Evolutionary conservation across 1,140 invertebrate species (phyloP), one percentile per base, ranked within the genome.

Genomic region (Vanessa atalanta): DNA sequence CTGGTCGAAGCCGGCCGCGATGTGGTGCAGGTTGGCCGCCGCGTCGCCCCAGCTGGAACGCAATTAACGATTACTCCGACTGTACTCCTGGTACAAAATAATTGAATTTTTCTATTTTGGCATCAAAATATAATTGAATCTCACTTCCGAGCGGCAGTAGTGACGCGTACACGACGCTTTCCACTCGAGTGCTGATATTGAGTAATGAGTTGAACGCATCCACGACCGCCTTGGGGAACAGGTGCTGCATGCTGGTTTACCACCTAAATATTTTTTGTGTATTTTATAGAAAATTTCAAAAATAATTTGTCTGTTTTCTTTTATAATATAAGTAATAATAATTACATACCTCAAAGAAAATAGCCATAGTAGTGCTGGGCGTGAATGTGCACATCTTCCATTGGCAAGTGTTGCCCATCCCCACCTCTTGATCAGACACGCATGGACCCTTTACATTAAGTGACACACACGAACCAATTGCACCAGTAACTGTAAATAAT

Each of bases 131-230:
- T n/a, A n/a, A n/a, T 12, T 2, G 48, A 14, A 15, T 15, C 94
- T 94, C 93, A 99, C 96, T 99, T 99, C 92, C 99, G 95, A 47
- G 98, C 97, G 16, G 99, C 94, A 2, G 99, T 99, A 26, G 99
- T 99, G 14, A 99, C 99, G 60, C 99, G 93, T 71, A 99, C 97
- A 78, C 98, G 95, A 67, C 97, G 95, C 87, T 99, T 97, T 4
- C 99, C 99, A 93, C 96, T 98, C n/a, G 98, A 96, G 93, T 99
- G 99, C 92, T 99, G 98, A 93, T 99, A 99, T 84, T 99, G 97
- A 6, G 98, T 99, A 57, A 99, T 99, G 88, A 99, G 99, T 91
- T 99, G 99, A 72, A 99, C 96, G 85, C 98, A 99, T 0, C 98
- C 99, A 65, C 98, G 94, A 0, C 98, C 98, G 60, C 98, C 98